Evolutionary conservation across 2,888 invertebrate genomes (phyloP).

Genomic region (Caenorhabditis auriculariae): DNA sequence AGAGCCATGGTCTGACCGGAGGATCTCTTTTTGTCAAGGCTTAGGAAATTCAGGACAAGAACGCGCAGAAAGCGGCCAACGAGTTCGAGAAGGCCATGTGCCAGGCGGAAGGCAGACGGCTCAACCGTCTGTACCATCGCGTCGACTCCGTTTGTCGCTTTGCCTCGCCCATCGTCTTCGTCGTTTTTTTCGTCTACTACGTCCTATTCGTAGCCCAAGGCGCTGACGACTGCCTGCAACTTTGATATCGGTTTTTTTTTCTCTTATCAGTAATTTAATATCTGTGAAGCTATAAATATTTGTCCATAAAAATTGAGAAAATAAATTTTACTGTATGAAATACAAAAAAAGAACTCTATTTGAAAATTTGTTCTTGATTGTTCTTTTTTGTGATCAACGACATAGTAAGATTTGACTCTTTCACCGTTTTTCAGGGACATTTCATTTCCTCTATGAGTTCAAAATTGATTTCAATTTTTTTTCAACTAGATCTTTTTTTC

Average conservation of each 20-base stretch:
- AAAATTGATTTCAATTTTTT: too few species aligned
- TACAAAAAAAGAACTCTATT: too few species aligned
- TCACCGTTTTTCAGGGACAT: too few species aligned
- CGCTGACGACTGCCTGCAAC: conserved; percentile 40
- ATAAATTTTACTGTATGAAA: too few species aligned
- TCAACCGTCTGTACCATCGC: conserved; percentile 51
- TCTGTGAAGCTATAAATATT: too few species aligned
- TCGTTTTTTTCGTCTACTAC: conserved; percentile 56
- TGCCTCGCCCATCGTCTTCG: conserved; percentile 39
- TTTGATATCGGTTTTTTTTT: background rate
- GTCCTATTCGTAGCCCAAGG: conserved; percentile 55
- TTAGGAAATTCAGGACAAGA: conserved; percentile 41
- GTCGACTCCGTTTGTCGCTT: conserved; percentile 45
- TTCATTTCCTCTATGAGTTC: too few species aligned
- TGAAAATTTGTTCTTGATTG: too few species aligned
- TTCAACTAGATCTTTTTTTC: too few species aligned
- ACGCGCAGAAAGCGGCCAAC: conserved; percentile 51
- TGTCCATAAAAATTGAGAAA: too few species aligned
- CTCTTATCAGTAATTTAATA: too few species aligned
- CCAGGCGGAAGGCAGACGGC: conserved; percentile 37
- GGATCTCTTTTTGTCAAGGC: background rate
- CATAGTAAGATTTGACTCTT: too few species aligned
- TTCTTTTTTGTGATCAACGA: too few species aligned
- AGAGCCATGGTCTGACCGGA: conserved; percentile 41
- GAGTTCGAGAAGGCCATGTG: conserved; percentile 47